Conservation (phyloP, 1,140 invertebrate genomes). For the Heliconius hewitsoni region DNA sequence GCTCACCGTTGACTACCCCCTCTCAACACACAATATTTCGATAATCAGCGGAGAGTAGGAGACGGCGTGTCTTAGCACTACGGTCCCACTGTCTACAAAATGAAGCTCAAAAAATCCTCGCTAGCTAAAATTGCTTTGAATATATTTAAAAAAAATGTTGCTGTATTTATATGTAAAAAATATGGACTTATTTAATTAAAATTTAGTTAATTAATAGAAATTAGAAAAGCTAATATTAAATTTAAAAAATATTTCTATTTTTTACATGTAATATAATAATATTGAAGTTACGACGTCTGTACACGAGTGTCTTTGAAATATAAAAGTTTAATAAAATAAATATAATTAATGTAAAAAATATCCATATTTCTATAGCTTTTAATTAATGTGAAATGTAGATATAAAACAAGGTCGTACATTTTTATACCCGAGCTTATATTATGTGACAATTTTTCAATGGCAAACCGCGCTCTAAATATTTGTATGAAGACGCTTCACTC, state of each 20-base stretch:
- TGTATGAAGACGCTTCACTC: constrained; percentile 3
- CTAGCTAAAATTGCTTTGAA: too few relatives aligned
- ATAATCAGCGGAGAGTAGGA: neutral
- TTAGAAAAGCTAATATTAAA: too few relatives aligned
- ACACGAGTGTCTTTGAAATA: neutral
- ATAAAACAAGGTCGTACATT: constrained; percentile 4
- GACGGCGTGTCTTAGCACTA: too few relatives aligned
- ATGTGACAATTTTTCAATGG: constrained; percentile 9
- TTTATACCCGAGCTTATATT: neutral
- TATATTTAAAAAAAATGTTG: too few relatives aligned
- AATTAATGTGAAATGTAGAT: constrained; percentile 11
- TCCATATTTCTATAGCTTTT: constrained; percentile 1
- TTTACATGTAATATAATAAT: neutral
- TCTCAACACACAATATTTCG: too few relatives aligned
- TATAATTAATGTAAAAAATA: neutral
- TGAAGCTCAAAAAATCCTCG: neutral
- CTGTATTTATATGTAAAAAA: too few relatives aligned
- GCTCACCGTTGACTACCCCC: too few relatives aligned
- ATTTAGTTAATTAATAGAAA: too few relatives aligned
- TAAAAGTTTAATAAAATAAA: constrained; percentile 1
- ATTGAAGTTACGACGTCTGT: neutral
- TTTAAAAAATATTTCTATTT: too few relatives aligned
- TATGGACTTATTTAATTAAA: too few relatives aligned
- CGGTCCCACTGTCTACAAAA: too few relatives aligned
- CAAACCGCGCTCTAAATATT: constrained; percentile 1